Evolutionary conservation across 1,140 invertebrate genomes (phyloP), one percentile per base, ranked within the genome.

Genomic region (Pinna nobilis): DNA sequence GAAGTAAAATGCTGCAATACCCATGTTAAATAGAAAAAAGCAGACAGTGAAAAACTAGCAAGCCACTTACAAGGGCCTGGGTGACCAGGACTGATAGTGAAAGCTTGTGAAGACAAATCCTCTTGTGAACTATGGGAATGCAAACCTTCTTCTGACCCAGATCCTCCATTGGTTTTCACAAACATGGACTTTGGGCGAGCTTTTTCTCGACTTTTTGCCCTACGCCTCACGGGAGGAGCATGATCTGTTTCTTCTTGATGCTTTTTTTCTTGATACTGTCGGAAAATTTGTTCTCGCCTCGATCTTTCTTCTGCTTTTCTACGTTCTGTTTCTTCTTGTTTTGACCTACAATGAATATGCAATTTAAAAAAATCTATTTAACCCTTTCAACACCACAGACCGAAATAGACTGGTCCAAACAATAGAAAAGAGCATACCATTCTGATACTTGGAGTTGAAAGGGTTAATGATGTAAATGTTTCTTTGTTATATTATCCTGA

Each of bases 251-350:
- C 96, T 88, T 97, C 95, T 65, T 95, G 93, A 49, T 95, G 94
- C 90, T 99, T 99, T 84, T 98, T 96, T 79, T 98, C 92, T 89
- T 97, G 96, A 90, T 99, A 96, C 87, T 97, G 94, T 86, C 98
- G 96, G 77, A 98, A 92, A 87, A 99, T 99, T 71, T 92, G 91
- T 74, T 96, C 94, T 71, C 97, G 90, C 79, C 96, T 91, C 39
- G 93, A 92, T 83, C 94, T 93, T 86, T 98, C 97, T 85, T 98
- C 96, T 78, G 96, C 94, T 88, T 97, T 97, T 85, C 97, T 96
- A 57, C 93, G 91, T 47, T 92, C 91, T 79, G 94, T 93, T 80
- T 96, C 93, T 82, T 99, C 97, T 78, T 94, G 93, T 87, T 96
- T 96, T n/a, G n/a, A n/a, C n/a, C n/a, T n/a, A n/a, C n/a, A n/a